Evolutionary conservation across 2,797 vertebrate species (phyloP).

Genomic region (Alcedo atthis): DNA sequence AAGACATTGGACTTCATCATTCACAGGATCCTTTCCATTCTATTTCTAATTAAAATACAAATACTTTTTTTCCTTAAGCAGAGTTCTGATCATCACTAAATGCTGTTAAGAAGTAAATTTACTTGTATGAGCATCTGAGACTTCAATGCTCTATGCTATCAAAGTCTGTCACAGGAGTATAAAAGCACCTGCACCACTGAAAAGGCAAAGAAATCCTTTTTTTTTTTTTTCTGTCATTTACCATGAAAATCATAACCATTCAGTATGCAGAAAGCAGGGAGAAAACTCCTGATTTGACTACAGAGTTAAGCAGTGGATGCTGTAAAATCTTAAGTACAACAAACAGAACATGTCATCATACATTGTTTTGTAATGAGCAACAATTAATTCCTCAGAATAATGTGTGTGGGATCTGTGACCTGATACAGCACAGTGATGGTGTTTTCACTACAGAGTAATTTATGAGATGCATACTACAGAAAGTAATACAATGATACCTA

Average conservation of each 20-base stretch:
- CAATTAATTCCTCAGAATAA: background rate
- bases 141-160: background rate
- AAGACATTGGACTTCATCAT: background rate
- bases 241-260: background rate
- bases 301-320: background rate
- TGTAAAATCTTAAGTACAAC: slow-evolving; percentile 24
- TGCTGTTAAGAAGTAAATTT: background rate
- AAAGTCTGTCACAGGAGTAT: background rate
- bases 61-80: background rate
- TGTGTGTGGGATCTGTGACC: background rate
- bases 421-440: background rate
- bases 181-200: background rate
- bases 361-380: background rate
- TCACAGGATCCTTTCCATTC: background rate
- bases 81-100: background rate
- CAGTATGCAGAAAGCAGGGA: background rate
- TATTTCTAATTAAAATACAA: slow-evolving; percentile 26
- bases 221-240: background rate
- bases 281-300: background rate
- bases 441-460: background rate
- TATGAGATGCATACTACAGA: background rate
- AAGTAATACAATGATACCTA: background rate
- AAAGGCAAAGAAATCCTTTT: background rate
- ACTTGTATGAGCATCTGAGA: background rate
- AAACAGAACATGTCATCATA: background rate